These are phyloP conservation scores for Pterocles gutturalis DNA, from an alignment of 2,113 vertebrate species.

Conservation along the genomic window DNA sequence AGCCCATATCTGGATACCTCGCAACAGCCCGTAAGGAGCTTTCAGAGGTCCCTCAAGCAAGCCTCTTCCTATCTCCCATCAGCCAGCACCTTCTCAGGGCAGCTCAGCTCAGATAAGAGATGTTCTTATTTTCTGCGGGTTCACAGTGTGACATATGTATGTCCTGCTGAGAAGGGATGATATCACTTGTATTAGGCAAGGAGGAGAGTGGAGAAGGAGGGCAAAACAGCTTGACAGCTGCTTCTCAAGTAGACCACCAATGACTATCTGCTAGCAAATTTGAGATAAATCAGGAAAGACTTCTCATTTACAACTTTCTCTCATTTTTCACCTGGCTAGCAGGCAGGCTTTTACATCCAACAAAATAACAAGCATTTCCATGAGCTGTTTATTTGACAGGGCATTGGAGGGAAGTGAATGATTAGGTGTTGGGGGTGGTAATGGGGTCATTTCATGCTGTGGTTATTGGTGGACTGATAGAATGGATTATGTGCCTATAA, in stretches of 20 bases:
- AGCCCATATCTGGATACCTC: not conserved
- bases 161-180: not conserved
- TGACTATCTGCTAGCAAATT: not conserved
- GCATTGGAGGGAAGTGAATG: not conserved
- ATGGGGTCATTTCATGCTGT: constrained; percentile 36
- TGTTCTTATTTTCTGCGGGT: not conserved
- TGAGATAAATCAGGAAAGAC: not conserved
- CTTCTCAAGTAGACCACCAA: not conserved
- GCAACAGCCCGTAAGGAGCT: not conserved
- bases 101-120: constrained; percentile 51
- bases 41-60: constrained; percentile 42
- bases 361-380: constrained; percentile 25
- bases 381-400: constrained; percentile 7
- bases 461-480: constrained; percentile 47
- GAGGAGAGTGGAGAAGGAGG: not conserved
- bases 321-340: not conserved
- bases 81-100: constrained; percentile 66
- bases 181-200: not conserved
- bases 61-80: constrained; percentile 48
- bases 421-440: constrained; percentile 20
- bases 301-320: not conserved
- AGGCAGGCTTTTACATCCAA: not conserved
- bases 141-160: not conserved
- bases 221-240: constrained; percentile 16
- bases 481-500: constrained; percentile 41